Percentiles rank a stretch among this genome's conserved stretches.
Conservation (phyloP, 2,888 invertebrate genomes). For the Euproctis similis region DNA sequence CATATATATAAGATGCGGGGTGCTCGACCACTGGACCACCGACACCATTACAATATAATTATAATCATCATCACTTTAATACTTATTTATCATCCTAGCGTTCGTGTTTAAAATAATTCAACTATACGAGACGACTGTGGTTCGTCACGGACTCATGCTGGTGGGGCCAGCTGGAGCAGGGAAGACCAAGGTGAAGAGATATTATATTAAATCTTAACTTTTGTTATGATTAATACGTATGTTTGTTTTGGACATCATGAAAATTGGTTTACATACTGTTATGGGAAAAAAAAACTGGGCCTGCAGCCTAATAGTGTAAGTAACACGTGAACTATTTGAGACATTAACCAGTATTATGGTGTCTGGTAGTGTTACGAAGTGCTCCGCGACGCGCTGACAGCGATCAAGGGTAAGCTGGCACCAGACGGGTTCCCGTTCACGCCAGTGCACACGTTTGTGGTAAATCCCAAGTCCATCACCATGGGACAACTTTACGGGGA, state of each 20-base stretch:
- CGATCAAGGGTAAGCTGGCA: conserved; percentile 78
- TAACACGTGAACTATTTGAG: too few relatives aligned
- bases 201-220: too few relatives aligned
- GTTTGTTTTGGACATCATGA: too few relatives aligned
- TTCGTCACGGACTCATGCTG: conserved; percentile 88
- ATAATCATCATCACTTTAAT: too few relatives aligned
- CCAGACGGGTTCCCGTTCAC: conserved; percentile 83
- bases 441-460: conserved; percentile 76
- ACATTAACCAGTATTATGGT: too few relatives aligned
- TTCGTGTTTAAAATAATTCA: conserved; percentile 87
- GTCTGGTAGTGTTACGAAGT: conserved; percentile 79
- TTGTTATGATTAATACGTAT: too few relatives aligned
- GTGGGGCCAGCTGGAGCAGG: conserved; percentile 88
- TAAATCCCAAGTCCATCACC: conserved; percentile 89
- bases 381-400: conserved; percentile 79
- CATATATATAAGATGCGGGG: too few relatives aligned
- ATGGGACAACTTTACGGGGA: conserved; percentile 91
- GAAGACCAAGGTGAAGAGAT: conserved; percentile 89
- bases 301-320: too few relatives aligned
- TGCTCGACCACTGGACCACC: too few relatives aligned
- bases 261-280: too few relatives aligned
- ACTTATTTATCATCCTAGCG: conserved; percentile 59
- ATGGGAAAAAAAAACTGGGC: too few relatives aligned
- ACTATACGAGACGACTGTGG: conserved; percentile 87
- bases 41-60: too few relatives aligned